Base-by-base conservation (phyloP, 2,888 invertebrate genomes). In the Apeira syringaria region DNA sequence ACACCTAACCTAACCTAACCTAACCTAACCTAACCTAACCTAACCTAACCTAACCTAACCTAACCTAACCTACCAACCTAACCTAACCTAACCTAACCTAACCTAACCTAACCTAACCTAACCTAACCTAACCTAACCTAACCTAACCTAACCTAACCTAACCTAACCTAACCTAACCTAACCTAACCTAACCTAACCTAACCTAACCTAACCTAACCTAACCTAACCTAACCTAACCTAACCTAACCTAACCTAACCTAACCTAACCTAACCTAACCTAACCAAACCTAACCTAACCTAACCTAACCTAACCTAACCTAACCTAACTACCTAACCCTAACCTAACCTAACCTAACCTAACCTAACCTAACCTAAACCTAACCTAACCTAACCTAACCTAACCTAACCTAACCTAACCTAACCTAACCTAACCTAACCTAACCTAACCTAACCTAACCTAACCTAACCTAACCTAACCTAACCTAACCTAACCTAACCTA, bases 71-170 rank as follows among this genome's bases (percentile, higher is more conserved):
- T 41, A 41, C 40, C 33, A 48, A 49, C 40, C 37, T 41, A 41
- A 45, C 42, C 42, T 43, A 41, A 42, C 46, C 37, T 38, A 44
- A 41, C 41, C 41, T 42, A 36, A 44, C 28, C 32, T 26, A 30
- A 34, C 49, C 49, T 49, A 49, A 49, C 49, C 49, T 45, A 49
- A 49, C 49, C 45, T 45, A 50, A 50, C 49, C 49, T 50, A 49
- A 49, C 49, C 49, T 49, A 50, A 50, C 49, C 45, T 45, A 50
- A 50, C 50, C 50, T 50, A 50, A 50, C 50, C 50, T 50, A 50
- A 49, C 49, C 49, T 39, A 30, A 37, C 37, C 37, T 44, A 37
- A 44, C 37, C 37, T 37, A 31, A 17, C 17, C 17, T 18, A 35
- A 35, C 35, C 35, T 36, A 36, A 36, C 30, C 40, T 47, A 47